phyloP scores from a whole-genome alignment of 2,797 vertebrate species.

The Eleutherodactylus coqui region DNA sequence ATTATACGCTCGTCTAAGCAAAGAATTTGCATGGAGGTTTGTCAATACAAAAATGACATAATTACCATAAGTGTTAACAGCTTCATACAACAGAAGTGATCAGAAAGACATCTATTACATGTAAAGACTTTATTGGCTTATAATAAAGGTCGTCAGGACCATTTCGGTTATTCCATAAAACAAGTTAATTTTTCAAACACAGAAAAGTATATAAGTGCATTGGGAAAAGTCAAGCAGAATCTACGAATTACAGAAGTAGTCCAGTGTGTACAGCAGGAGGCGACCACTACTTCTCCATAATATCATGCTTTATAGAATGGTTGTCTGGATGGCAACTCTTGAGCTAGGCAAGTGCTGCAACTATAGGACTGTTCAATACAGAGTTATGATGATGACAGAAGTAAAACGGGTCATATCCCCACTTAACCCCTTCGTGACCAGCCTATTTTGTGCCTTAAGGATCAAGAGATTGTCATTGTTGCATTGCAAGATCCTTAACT shows the following conservation, averaged over 20 bases:
- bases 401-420: neutral
- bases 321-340: neutral
- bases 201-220: slow-evolving; percentile 2
- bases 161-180: slow-evolving; percentile 11
- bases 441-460: too few species aligned
- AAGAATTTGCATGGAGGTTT: too few species aligned
- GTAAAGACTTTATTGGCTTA: slow-evolving; percentile 33
- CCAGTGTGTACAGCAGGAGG: neutral
- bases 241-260: neutral
- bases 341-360: neutral
- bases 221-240: neutral
- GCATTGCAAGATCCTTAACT: too few species aligned
- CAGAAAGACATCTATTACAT: neutral
- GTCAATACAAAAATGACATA: too few species aligned
- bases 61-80: neutral
- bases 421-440: too few species aligned
- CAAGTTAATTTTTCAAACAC: neutral
- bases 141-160: slow-evolving; percentile 35
- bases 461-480: too few species aligned
- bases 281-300: neutral
- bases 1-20: too few species aligned
- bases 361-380: neutral
- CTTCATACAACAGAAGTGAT: neutral
- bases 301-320: too few species aligned
- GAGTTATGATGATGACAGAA: neutral